phyloP scores from a whole-genome alignment of 1,140 invertebrate species.

The Calosoma granatense region DNA sequence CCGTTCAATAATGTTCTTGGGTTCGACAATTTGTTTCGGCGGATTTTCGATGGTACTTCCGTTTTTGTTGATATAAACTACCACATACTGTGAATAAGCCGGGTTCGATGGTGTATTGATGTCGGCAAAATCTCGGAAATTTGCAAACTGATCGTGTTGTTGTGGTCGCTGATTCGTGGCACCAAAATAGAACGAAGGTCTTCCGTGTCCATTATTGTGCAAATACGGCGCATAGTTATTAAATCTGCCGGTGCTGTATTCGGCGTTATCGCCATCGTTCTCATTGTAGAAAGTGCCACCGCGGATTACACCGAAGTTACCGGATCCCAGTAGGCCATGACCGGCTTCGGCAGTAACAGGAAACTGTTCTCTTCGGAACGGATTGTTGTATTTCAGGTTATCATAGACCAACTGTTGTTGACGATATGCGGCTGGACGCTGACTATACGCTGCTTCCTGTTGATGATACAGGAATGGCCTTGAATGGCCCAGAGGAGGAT shows the following conservation, averaged over 20 bases:
- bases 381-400: not conserved
- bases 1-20: slow-evolving; percentile 74
- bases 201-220: slow-evolving; percentile 32
- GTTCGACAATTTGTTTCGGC: slow-evolving; percentile 25
- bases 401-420: slow-evolving; percentile 16
- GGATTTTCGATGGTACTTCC: slow-evolving; percentile 14
- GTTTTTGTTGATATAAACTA: slow-evolving; percentile 68
- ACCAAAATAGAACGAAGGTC: slow-evolving; percentile 46
- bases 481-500: slow-evolving; percentile 29
- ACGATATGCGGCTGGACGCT: slow-evolving; percentile 26
- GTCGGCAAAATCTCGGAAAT: slow-evolving; percentile 81
- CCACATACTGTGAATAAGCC: slow-evolving; percentile 69
- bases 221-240: slow-evolving; percentile 17
- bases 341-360: slow-evolving; percentile 13
- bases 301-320: slow-evolving; percentile 78
- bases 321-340: slow-evolving; percentile 57
- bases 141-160: slow-evolving; percentile 68
- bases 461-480: slow-evolving; percentile 25
- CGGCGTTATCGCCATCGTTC: slow-evolving; percentile 41
- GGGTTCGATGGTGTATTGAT: slow-evolving; percentile 74
- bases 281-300: slow-evolving; percentile 75
- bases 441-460: slow-evolving; percentile 30
- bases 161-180: slow-evolving; percentile 42
- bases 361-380: slow-evolving; percentile 17
- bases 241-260: slow-evolving; percentile 30